Base-by-base conservation (phyloP, 2,113 vertebrate species). In the Petromus typicus region DNA sequence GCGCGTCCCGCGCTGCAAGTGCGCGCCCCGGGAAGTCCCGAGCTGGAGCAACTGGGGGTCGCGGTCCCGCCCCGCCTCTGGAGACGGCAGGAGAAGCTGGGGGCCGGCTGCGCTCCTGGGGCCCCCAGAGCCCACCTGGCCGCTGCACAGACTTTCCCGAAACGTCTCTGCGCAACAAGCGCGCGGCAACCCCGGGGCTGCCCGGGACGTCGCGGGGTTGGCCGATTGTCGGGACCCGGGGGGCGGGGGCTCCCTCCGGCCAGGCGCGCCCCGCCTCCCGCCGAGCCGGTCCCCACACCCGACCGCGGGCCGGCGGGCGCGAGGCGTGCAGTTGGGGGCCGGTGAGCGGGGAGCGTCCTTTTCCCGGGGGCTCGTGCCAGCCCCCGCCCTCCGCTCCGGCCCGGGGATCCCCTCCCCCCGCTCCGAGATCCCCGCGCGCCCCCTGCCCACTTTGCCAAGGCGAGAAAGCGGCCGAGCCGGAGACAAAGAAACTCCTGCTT, bases 401-500 rank as follows among this genome's bases (percentile, higher is more conserved):
- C n/a, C 16, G 34, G 80, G 86, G 81, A 78, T 88, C 96, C 96
- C 97, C 90, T 91, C 95, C 96, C 92, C 90, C 90, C 20, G 81
- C 94, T 45, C 86, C 51, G 93, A 96, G 94, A 96, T 97, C 93
- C 90, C 94, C 94, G 71, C 84, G 96, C 96, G 93, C 97, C 98
- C 97, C 97, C 93, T 98, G 96, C 96, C 97, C 98, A 98, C 98
- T 98, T 97, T 97, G 96, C 96, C 91, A 64, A 96, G 92, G 97
- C 97, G 86, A 97, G 97, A 97, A 98, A 94, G 91, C 95, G 94
- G 95, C 96, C 93, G 96, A 98, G 97, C 95, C 11, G 48, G 80
- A 98, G 97, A 98, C 98, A 98, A 98, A 98, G 98, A 98, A 98
- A 98, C 98, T 98, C 98, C 98, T 96, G 96, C 95, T 97, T 95